Evolutionary conservation across 2,113 vertebrate genomes (phyloP), one percentile per base, ranked within the genome.

Genomic region (Pogonocichla stellata): DNA sequence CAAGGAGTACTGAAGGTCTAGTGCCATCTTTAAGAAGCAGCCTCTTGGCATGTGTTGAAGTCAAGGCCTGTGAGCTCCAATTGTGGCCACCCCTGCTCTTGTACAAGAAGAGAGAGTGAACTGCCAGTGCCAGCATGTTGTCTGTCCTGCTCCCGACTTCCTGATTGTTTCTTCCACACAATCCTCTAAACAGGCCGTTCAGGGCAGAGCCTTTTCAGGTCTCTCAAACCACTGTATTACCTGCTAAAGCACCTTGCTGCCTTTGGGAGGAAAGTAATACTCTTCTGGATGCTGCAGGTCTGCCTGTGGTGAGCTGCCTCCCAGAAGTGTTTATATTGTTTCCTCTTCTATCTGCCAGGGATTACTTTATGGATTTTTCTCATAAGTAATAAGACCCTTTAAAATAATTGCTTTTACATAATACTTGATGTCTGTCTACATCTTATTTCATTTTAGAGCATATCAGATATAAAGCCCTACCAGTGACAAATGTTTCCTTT

Each of bases 121-220:
- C 65, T 4, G 0, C 22, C 10, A 1, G 20, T n/a, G 80, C 43
- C 23, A 61, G 34, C 9, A 1, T 5, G 0, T 48, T 51, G 34
- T 13, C 57, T 50, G 14, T n/a, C 40, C 54, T 2, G 5, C 19
- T 86, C 36, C 90, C 2, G 1, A 12, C 56, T 29, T 47, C 47
- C 47, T 47, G 47, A 47, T 47, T 47, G 47, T 47, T 6, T 25
- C n/a, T 33, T 72, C 31, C 8, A 4, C 10, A 14, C 0, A 1
- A 60, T 19, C 51, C 33, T 50, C 23, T 6, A 5, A 48, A 40
- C n/a, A 29, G 75, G 22, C 29, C 51, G 47, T 11, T 58, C 4
- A 16, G 56, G 51, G 40, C 0, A 0, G 26, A 82, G 48, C 53
- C 23, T 58, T 77, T 62, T 14, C 31, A 12, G n/a, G 13, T 61